phyloP scores from a whole-genome alignment of 2,888 invertebrate genomes.

The Hydropsyche betteni region DNA sequence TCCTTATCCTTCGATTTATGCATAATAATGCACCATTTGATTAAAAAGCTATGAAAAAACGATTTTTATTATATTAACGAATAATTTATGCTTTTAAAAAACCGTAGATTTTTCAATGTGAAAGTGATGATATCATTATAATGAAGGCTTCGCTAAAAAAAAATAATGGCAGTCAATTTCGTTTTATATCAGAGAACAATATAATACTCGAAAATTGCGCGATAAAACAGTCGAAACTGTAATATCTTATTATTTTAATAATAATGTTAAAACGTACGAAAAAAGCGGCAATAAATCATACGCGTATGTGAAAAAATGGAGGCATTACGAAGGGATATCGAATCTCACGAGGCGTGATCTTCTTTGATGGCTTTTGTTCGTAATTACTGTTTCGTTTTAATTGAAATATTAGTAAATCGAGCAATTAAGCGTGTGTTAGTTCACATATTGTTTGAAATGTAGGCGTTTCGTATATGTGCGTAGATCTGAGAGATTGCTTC shows the following conservation, averaged over 20 bases:
- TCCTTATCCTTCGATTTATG: no score
- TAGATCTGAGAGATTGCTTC: no score
- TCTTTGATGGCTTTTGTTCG: slow-evolving; percentile 12
- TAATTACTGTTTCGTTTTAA: slow-evolving; percentile 16
- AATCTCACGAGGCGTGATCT: slow-evolving; percentile 9
- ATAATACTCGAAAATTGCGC: no score
- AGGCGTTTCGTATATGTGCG: no score
- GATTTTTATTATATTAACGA: neutral
- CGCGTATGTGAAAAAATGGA: slow-evolving; percentile 4
- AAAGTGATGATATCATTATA: slow-evolving; percentile 28
- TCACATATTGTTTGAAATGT: no score
- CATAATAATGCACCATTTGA: no score
- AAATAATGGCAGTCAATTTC: slow-evolving; percentile 12
- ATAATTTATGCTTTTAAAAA: neutral
- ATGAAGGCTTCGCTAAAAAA: slow-evolving; percentile 9
- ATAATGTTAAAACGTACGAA: neutral
- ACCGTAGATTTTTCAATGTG: neutral
- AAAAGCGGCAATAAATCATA: neutral
- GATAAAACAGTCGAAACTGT: no score
- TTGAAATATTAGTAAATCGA: slow-evolving; percentile 23
- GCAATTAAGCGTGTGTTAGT: neutral
- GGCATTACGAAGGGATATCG: neutral
- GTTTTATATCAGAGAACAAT: neutral
- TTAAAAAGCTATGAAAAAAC: no score
- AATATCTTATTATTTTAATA: no score